phyloP scores from a whole-genome alignment of 2,113 vertebrate genomes.

The Hydropotes inermis region DNA sequence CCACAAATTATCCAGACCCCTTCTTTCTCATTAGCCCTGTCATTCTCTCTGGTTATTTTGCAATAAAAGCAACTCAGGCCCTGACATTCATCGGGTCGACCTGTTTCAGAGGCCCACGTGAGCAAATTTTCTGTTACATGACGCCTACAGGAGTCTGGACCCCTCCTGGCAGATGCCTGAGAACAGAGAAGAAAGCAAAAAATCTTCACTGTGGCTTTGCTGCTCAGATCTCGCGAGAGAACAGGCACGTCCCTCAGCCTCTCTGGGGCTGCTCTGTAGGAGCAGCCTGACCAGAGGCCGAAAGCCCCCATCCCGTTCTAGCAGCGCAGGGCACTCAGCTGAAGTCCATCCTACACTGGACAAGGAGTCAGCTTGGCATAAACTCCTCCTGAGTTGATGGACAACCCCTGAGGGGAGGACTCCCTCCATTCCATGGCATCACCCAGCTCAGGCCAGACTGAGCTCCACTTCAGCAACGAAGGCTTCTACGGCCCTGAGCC shows the following conservation, averaged over 20 bases:
- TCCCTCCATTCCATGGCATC: accelerated
- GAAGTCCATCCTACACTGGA: accelerated
- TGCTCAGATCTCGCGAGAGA: accelerated
- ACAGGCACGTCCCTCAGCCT: neutral
- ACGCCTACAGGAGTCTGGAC: accelerated
- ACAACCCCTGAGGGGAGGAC: neutral
- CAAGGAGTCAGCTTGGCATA: accelerated
- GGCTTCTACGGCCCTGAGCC: accelerated
- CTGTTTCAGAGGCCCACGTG: neutral
- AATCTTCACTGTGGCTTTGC: neutral
- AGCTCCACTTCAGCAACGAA: accelerated
- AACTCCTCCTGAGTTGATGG: accelerated
- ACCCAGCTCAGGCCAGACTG: neutral
- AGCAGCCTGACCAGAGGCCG: accelerated
- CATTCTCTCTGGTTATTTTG: too few relatives aligned
- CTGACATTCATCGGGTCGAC: accelerated
- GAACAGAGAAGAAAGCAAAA: neutral
- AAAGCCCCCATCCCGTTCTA: too few relatives aligned
- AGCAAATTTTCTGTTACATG: accelerated
- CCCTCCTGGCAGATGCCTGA: accelerated
- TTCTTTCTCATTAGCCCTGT: accelerated
- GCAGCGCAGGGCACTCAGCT: accelerated
- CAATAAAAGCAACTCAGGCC: neutral
- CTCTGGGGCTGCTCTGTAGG: accelerated
- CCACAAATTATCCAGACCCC: accelerated